Evolutionary conservation across 2,797 vertebrate genomes (phyloP), one percentile per base, ranked within the genome.

Genomic region (Phylloscopus collybita): DNA sequence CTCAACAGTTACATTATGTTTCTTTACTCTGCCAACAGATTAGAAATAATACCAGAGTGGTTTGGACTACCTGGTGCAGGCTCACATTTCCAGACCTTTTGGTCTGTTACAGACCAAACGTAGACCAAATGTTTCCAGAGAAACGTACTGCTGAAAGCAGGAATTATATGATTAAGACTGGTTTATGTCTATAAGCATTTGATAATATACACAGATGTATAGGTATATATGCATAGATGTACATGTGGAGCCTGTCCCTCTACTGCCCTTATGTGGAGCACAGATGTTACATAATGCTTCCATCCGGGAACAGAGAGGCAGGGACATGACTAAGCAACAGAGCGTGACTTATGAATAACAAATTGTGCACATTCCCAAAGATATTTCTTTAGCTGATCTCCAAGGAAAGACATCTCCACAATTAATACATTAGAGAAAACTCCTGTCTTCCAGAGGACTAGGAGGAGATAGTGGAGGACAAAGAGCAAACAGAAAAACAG

Each of bases 321-420:
- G 62, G 29, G 65, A 57, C 88, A 88, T 96, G 92, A 96, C 90
- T 97, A 96, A 95, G 94, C 82, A 94, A 79, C 73, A 57, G 85
- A 97, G 86, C 8, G 38, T 94, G 93, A 96, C 90, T 96, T 94
- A 79, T 84, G 94, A 94, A 94, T 88, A 96, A 90, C 88, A 92
- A 93, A 90, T 40, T 88, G 76, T 84, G 66, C 78, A 57, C 76
- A 86, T 70, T 91, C 86, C 91, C 91, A 36, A 86, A 90, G 85
- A 96, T 76, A 75, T 66, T 91, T 70, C 92, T 92, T 61, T 72
- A 80, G 69, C 30, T 62, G 38, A 76, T 90, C 85, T 86, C 73
- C 42, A 57, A 91, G 72, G 85, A 76, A 84, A 79, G 65, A 83
- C 75, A 75, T 50, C 56, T 60, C 30, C 47, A 84, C 81, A 80